Evolutionary conservation across 2,888 invertebrate genomes (phyloP).

Genomic region (Xestia sexstrigata): DNA sequence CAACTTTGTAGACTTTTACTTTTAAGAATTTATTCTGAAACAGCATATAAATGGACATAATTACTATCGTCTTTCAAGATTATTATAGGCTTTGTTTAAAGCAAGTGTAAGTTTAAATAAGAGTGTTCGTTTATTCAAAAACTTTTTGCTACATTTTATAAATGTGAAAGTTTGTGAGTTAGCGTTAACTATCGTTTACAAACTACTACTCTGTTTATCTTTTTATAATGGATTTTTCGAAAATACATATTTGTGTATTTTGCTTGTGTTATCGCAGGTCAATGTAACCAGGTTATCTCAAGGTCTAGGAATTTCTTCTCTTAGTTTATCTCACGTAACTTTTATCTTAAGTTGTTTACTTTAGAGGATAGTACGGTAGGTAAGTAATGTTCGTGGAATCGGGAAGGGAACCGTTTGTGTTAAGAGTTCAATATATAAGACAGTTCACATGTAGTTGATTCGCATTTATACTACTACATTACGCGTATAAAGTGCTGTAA

Average conservation of each 20-base stretch:
- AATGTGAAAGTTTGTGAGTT: background rate
- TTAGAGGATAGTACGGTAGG: background rate
- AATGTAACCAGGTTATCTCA: background rate
- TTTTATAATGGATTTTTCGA: background rate
- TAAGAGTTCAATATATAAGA: background rate
- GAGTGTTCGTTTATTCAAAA: background rate
- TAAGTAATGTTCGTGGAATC: background rate
- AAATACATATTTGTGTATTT: background rate
- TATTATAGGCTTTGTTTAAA: background rate
- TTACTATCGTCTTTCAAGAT: background rate
- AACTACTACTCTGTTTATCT: background rate
- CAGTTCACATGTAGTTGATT: background rate
- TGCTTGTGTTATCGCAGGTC: background rate
- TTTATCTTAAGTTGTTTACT: background rate
- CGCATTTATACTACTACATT: background rate
- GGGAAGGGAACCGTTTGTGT: background rate
- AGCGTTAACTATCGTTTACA: background rate
- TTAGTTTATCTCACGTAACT: background rate
- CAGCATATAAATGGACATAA: conserved; percentile 18
- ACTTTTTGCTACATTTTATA: background rate
- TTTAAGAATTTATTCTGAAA: conserved; percentile 11
- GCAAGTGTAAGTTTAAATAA: background rate
- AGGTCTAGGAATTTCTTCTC: background rate
- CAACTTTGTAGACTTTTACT: conserved; percentile 36
- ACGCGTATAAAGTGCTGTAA: background rate